phyloP scores from a whole-genome alignment of 2,888 invertebrate genomes.

The Pherbina coryleti region DNA sequence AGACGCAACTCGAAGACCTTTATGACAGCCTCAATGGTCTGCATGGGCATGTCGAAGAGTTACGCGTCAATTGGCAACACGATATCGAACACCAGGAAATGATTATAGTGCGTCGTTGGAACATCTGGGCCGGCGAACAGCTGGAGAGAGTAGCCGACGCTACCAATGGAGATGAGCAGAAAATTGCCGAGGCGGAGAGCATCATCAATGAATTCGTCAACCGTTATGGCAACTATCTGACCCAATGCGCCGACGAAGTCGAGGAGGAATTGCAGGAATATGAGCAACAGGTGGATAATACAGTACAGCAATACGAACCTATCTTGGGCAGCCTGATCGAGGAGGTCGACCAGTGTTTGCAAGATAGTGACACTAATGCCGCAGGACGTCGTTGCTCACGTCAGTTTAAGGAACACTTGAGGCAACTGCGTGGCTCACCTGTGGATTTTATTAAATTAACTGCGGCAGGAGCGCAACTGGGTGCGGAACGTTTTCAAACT shows the following conservation, averaged over 20 bases:
- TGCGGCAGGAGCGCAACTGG: not conserved
- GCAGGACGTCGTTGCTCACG: not conserved
- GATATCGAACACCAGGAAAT: not conserved
- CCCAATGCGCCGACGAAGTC: constrained; percentile 15
- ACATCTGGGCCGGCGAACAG: not conserved
- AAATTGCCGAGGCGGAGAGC: not conserved
- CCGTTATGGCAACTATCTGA: constrained; percentile 25
- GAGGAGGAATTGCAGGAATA: not conserved
- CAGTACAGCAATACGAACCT: not conserved
- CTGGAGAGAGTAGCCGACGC: not conserved
- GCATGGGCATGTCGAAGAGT: not conserved
- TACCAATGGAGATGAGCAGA: not conserved
- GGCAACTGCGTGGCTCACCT: not conserved
- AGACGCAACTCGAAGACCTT: not conserved
- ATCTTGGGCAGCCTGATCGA: not conserved
- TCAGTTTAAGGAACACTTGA: not conserved
- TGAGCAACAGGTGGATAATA: not conserved
- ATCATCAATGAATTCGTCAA: constrained; percentile 23
- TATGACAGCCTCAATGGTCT: not conserved
- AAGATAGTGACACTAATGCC: not conserved
- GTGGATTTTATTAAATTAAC: not conserved
- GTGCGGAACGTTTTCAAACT: not conserved
- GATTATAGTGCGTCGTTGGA: not conserved
- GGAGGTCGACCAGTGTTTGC: constrained; percentile 15
- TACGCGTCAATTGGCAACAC: not conserved